These are phyloP conservation scores for Echinarachnius parma DNA, from an alignment of 53 echinoderm and acorn worm genomes.

Conservation along the genomic window DNA sequence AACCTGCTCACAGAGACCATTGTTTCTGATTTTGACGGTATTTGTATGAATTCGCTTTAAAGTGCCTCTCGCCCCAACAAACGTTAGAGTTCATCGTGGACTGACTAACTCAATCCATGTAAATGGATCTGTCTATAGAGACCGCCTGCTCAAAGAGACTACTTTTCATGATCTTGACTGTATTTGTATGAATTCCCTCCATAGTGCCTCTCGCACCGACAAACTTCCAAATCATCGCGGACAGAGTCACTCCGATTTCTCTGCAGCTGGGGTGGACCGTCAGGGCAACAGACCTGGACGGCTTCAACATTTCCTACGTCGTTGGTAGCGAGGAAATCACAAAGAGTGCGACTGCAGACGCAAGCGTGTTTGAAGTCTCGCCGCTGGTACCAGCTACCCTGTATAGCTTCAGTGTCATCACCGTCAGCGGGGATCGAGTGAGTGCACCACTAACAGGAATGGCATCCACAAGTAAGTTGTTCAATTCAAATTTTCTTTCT, in stretches of 20 bases:
- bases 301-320: not conserved
- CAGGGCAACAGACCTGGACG: not conserved
- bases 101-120: too few relatives aligned
- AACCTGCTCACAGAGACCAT: too few relatives aligned
- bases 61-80: too few relatives aligned
- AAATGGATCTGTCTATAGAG: too few relatives aligned
- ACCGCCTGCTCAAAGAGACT: too few relatives aligned
- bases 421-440: slow-evolving; percentile 11
- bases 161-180: too few relatives aligned
- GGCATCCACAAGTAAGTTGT: slow-evolving; percentile 1
- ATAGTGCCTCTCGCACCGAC: slow-evolving; percentile 9
- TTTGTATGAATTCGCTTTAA: too few relatives aligned
- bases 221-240: not conserved
- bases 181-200: too few relatives aligned
- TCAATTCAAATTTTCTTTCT: too few relatives aligned
- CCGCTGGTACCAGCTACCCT: not conserved
- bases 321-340: not conserved
- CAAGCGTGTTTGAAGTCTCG: not conserved
- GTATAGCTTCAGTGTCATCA: not conserved
- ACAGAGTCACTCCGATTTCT: not conserved
- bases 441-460: not conserved
- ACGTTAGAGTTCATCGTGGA: too few relatives aligned
- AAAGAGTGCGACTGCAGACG: not conserved
- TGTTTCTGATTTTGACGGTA: too few relatives aligned
- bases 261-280: not conserved